Conservation (phyloP, 92 coral and sea anemone species). For the Umimayanthus kanabou region DNA sequence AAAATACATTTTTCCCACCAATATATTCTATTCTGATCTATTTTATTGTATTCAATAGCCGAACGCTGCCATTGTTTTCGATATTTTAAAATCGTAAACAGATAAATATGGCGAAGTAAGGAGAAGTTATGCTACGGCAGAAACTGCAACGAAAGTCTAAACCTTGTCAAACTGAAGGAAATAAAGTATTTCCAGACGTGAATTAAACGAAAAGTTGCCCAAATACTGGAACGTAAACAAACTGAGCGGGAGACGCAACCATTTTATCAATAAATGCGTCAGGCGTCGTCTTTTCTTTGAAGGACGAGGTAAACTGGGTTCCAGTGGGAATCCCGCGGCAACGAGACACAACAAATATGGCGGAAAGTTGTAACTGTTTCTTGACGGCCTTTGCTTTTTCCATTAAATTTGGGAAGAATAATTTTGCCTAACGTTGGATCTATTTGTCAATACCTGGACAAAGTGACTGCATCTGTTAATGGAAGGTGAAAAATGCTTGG, state of each 20-base stretch:
- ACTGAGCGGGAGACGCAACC: not conserved
- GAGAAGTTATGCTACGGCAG: no score
- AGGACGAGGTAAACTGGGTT: constrained; percentile 54
- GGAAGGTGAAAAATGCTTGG: not conserved
- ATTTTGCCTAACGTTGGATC: not conserved
- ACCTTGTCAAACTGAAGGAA: not conserved
- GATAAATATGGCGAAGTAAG: no score
- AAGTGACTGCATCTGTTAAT: not conserved
- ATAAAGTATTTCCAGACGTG: not conserved
- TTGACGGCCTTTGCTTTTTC: not conserved
- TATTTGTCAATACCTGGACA: not conserved
- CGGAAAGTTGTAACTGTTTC: constrained; percentile 44
- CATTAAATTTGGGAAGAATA: not conserved
- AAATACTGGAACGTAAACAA: not conserved
- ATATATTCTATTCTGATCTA: no score
- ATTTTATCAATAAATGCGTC: not conserved
- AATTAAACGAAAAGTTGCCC: not conserved
- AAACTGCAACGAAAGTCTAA: not conserved
- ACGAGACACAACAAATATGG: constrained; percentile 87
- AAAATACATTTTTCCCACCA: no score
- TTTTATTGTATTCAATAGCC: no score
- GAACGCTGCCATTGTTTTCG: no score
- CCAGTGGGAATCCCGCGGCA: constrained; percentile 65
- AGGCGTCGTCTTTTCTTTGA: not conserved
- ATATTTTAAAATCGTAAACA: no score